Conservation (phyloP, 2,888 invertebrate species). For the Pandemis heparana region DNA sequence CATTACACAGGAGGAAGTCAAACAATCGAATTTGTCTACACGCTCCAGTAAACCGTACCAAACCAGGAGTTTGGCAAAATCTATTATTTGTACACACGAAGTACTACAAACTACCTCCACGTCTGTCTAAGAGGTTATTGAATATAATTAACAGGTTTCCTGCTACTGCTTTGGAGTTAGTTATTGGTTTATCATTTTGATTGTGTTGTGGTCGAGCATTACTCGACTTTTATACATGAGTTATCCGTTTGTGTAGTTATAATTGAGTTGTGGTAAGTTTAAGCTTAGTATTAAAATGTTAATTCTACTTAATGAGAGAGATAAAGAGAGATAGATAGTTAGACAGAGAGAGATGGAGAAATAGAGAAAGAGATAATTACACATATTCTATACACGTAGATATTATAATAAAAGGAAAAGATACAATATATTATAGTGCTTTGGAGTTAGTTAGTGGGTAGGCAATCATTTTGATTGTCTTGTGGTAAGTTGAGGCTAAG, state of each 20-base stretch:
- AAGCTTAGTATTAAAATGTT: background rate
- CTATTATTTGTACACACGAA: constrained; percentile 36
- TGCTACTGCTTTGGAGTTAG: background rate
- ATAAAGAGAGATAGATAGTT: too few species aligned
- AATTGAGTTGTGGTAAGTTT: background rate
- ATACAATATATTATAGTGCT: too few species aligned
- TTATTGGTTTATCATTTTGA: background rate
- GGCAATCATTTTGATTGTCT: too few species aligned
- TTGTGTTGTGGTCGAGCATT: background rate
- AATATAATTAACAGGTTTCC: constrained; percentile 23
- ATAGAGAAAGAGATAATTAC: too few species aligned
- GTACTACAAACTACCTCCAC: constrained; percentile 18
- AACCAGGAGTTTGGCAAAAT: constrained; percentile 39
- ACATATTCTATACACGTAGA: too few species aligned
- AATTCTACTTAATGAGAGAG: background rate
- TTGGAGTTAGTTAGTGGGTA: too few species aligned
- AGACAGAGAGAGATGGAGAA: too few species aligned
- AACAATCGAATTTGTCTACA: constrained; percentile 24
- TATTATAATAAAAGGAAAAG: too few species aligned
- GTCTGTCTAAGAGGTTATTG: constrained; percentile 12
- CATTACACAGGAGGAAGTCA: constrained; percentile 13
- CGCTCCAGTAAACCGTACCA: constrained; percentile 26
- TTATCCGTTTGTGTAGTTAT: too few species aligned
- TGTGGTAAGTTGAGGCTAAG: background rate
- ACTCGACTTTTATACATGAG: too few species aligned